These are phyloP conservation scores for Xerus inauris DNA, from an alignment of 2,113 vertebrate genomes.

Conservation along the genomic window DNA sequence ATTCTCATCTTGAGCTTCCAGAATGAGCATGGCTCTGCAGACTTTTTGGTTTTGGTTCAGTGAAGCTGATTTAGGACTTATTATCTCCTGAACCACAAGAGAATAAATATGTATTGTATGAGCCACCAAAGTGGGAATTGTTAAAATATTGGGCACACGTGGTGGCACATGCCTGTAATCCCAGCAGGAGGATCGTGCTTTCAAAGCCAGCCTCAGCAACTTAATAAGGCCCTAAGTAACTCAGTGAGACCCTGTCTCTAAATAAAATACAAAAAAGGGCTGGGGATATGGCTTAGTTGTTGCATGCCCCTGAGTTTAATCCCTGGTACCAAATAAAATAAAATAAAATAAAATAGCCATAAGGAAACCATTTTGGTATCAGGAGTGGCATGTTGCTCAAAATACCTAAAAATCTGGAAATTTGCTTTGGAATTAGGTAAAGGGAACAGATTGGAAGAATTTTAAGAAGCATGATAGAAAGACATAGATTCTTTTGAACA, in stretches of 20 bases:
- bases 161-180: no score
- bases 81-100: not conserved
- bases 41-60: not conserved
- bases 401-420: not conserved
- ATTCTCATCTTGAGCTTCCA: not conserved
- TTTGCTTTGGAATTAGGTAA: not conserved
- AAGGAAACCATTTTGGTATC: not conserved
- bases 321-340: no score
- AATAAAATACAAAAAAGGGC: no score
- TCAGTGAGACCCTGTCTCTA: no score
- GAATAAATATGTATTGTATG: not conserved
- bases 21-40: not conserved
- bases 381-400: not conserved
- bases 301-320: no score
- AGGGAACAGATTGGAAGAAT: not conserved
- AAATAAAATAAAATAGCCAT: not conserved
- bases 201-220: no score
- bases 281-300: no score
- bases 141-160: not conserved
- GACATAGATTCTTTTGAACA: not conserved
- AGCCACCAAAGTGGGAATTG: not conserved
- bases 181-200: no score
- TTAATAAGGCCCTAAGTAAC: no score
- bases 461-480: not conserved
- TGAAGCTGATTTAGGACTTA: not conserved